A percentile compares a stretch with the other conserved stretches of the same genome.
Conservation (phyloP, 2,797 vertebrate genomes). For the Somateria mollissima region DNA sequence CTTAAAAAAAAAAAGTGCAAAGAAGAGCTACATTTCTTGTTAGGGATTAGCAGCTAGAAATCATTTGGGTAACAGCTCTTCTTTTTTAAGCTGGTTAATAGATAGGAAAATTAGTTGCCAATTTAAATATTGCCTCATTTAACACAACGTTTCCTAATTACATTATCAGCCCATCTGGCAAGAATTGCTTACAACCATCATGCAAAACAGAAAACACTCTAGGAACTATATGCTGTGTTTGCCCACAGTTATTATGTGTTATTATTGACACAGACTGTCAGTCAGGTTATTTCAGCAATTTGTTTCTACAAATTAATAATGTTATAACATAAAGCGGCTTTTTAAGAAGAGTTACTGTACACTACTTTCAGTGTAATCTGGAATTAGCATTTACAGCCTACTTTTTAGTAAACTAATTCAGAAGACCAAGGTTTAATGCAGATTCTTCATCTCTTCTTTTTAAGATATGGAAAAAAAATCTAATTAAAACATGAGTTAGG, state of each 20-base stretch:
- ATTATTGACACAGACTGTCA: constrained; percentile 46
- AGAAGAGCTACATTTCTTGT: not conserved
- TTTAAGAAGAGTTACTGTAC: not conserved
- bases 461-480: constrained; percentile 36
- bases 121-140: constrained; percentile 90
- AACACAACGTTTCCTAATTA: constrained; percentile 88
- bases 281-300: constrained; percentile 53
- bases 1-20: not conserved
- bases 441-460: not conserved
- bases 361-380: not conserved
- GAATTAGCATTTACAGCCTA: constrained; percentile 22
- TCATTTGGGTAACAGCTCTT: constrained; percentile 78
- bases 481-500: not conserved
- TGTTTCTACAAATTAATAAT: constrained; percentile 42
- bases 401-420: constrained; percentile 21
- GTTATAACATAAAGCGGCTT: constrained; percentile 39
- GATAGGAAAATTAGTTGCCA: constrained; percentile 90
- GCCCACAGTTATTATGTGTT: constrained; percentile 64
- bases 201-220: constrained; percentile 23
- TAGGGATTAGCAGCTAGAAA: constrained; percentile 83
- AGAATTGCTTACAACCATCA: constrained; percentile 70
- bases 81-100: constrained; percentile 83
- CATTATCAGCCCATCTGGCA: constrained; percentile 82
- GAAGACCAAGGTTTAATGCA: constrained; percentile 8
- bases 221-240: constrained; percentile 58